These are phyloP conservation scores for Dipodomys spectabilis DNA, from an alignment of 2,113 vertebrate genomes.

Conservation along the genomic window DNA sequence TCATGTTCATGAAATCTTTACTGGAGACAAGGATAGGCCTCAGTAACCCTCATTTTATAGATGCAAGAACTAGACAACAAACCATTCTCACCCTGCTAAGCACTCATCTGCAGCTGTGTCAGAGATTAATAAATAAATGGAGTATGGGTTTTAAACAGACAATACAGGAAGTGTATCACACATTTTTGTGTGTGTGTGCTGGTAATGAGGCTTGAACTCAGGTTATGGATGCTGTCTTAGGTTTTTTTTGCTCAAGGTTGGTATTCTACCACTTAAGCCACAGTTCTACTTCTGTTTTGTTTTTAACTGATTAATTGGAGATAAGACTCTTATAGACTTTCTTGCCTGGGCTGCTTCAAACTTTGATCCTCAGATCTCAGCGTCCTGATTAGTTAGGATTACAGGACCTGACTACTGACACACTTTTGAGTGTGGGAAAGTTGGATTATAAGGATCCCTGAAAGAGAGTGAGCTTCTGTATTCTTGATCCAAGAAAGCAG, in stretches of 20 bases:
- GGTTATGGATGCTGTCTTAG: background rate
- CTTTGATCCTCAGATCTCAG: no score
- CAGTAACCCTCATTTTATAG: slow-evolving; percentile 16
- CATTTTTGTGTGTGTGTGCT: background rate
- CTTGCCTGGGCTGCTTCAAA: no score
- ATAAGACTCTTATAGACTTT: no score
- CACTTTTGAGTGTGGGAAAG: no score
- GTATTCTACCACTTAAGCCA: no score
- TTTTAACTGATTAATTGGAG: no score
- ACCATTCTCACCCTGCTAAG: slow-evolving; percentile 35
- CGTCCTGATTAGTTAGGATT: no score
- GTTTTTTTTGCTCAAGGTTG: no score
- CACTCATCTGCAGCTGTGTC: slow-evolving; percentile 51
- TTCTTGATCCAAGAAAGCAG: background rate
- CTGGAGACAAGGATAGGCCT: background rate
- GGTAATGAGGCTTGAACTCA: background rate
- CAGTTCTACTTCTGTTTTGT: no score
- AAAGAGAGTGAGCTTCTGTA: background rate
- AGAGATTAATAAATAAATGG: slow-evolving; percentile 39
- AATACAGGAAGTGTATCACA: background rate
- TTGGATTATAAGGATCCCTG: background rate
- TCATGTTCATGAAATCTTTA: slow-evolving; percentile 31
- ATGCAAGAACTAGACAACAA: background rate
- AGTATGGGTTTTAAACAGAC: slow-evolving; percentile 44
- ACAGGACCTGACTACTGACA: no score